A percentile compares a stretch with the other conserved stretches of the same genome.
These are phyloP conservation scores for Lordiphosa fenestrarum DNA, from an alignment of 2,888 invertebrate species.

Conservation along the genomic window DNA sequence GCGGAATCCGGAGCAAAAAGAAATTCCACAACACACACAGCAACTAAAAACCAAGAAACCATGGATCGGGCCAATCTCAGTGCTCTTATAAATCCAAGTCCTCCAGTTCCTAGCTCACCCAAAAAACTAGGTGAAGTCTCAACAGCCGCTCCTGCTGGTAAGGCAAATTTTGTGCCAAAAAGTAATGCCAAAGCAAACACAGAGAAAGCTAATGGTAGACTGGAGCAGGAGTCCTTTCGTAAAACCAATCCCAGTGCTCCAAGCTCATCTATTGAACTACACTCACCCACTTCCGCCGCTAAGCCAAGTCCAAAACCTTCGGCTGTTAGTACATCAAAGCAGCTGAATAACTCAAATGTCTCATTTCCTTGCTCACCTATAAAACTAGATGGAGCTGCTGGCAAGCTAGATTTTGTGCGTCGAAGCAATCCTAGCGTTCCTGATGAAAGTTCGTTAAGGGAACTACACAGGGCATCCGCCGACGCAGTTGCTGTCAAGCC, in stretches of 20 bases:
- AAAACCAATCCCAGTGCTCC: not conserved
- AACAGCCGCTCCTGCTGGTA: not conserved
- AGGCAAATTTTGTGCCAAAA: not conserved
- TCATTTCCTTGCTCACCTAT: no score
- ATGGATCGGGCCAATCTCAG: not conserved
- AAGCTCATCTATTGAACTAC: no score
- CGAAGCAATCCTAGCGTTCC: not conserved
- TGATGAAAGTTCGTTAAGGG: no score
- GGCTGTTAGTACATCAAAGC: no score
- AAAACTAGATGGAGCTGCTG: no score
- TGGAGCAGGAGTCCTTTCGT: no score
- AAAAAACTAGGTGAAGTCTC: not conserved
- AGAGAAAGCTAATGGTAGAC: no score
- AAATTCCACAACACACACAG: not conserved
- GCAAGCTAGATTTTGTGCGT: constrained; percentile 1
- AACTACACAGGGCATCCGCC: no score
- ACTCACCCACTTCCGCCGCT: no score
- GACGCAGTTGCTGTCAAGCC: no score
- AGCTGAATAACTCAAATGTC: no score
- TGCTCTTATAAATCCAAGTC: not conserved
- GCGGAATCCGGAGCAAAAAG: not conserved
- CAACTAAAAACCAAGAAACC: not conserved
- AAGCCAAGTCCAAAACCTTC: no score
- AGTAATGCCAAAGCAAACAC: not conserved
- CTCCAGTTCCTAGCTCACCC: not conserved